Evolutionary conservation across 2,888 invertebrate species (phyloP), one percentile per base, ranked within the genome.

Genomic region (Troides aeacus): DNA sequence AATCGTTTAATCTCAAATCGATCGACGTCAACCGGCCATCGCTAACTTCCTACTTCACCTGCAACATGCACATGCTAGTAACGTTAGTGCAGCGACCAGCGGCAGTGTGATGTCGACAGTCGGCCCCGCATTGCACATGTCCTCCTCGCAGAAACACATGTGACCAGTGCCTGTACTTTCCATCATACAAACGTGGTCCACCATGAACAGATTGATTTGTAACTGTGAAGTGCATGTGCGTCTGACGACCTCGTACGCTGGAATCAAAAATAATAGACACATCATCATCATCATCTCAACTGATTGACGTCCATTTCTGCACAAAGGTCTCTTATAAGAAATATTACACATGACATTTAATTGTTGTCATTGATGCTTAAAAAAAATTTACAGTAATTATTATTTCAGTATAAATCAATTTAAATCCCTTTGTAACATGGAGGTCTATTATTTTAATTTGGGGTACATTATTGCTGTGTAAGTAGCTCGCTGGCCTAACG

Each of bases 91-190:
- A 71, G 84, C 82, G 78, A 84, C 74, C 72, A 83, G 74, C 70
- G 80, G 79, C 77, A 85, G 80, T 72, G 83, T 78, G 74, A 80
- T 78, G 81, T 80, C 79, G 79, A 83, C 79, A 70, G 81, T 76
- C 72, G 79, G 74, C 70, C 85, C 85, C 66, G 78, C 73, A 92
- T 98, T 98, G 94, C 98, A 98, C 96, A 97, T 97, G 94, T 98
- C 97, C 94, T 97, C 97, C 94, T 98, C 98, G 94, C 98, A 98
- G 95, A 98, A 98, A 94, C 98, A 98, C 98, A 98, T 98, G 95
- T 97, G 97, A 93, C 98, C 98, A 88, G 96, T 97, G 94, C 98
- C 97, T 94, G 97, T 97, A 95, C 98, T 97, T 96, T 98, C 98
- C 96, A 97, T 97, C 98, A 98, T 98, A 96, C 98, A 98, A 94